A percentile compares a stretch with the other conserved stretches of the same genome.
These are phyloP conservation scores for Notamacropus eugenii DNA, from an alignment of 2,797 vertebrate genomes.

Conservation along the genomic window DNA sequence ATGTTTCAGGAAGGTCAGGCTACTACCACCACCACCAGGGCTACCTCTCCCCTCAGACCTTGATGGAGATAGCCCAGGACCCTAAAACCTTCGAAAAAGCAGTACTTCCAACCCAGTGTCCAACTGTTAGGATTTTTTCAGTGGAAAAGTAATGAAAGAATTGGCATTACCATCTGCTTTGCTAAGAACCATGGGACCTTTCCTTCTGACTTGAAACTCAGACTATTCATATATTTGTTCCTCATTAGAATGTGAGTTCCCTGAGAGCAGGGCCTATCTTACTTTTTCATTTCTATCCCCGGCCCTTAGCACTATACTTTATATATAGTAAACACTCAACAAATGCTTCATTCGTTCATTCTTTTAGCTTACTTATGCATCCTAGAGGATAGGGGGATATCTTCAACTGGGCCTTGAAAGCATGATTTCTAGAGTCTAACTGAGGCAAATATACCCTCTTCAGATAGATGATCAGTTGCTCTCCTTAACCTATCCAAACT, in stretches of 20 bases:
- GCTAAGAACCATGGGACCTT: neutral
- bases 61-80: neutral
- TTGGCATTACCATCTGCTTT: neutral
- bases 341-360: neutral
- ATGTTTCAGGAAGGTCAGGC: neutral
- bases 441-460: neutral
- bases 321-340: neutral
- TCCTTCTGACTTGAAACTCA: neutral
- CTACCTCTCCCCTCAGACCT: neutral
- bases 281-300: neutral
- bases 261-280: neutral
- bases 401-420: neutral
- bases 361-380: neutral
- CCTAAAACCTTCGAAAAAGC: neutral
- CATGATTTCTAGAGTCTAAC: neutral
- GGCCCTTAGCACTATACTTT: neutral
- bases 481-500: neutral
- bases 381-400: neutral
- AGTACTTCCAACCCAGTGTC: neutral
- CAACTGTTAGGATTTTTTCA: neutral
- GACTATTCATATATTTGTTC: neutral
- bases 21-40: neutral
- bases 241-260: neutral
- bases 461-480: neutral
- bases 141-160: neutral